Evolutionary conservation across 2,888 invertebrate genomes (phyloP).

Genomic region (Hesperia comma): DNA sequence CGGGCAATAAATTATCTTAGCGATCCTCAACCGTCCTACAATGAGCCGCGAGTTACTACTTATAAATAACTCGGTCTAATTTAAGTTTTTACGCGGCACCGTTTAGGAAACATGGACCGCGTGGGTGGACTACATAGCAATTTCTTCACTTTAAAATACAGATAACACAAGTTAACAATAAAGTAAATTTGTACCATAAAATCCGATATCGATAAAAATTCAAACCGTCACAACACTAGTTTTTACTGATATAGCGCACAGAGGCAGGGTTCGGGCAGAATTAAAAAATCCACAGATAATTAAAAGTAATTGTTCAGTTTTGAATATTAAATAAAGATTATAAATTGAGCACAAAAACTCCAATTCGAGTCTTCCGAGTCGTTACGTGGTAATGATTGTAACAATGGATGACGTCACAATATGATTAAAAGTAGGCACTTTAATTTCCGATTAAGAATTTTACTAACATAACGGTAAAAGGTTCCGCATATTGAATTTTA

Average conservation of each 20-base stretch:
- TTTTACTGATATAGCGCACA: constrained; percentile 62
- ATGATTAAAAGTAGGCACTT: constrained; percentile 41
- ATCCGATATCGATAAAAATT: constrained; percentile 55
- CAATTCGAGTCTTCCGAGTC: constrained; percentile 30
- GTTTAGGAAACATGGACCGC: constrained; percentile 36
- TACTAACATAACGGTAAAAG: constrained; percentile 4
- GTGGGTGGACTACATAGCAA: constrained; percentile 28
- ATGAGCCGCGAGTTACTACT: constrained; percentile 38
- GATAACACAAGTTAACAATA: constrained; percentile 18
- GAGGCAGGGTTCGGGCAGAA: constrained; percentile 48
- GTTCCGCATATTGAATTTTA: constrained; percentile 38
- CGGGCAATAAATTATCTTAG: constrained; percentile 39
- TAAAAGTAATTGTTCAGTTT: constrained; percentile 38
- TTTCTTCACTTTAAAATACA: constrained; percentile 13
- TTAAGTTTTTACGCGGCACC: constrained; percentile 37
- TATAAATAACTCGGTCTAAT: constrained; percentile 45
- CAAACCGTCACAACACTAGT: constrained; percentile 55
- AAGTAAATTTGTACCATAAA: constrained; percentile 39
- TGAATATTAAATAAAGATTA: constrained; percentile 11
- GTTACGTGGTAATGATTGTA: constrained; percentile 41
- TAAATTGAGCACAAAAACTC: constrained; percentile 31
- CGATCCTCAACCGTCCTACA: constrained; percentile 40
- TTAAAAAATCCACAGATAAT: constrained; percentile 39
- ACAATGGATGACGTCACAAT: constrained; percentile 71
- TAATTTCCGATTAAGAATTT: constrained; percentile 28